A percentile compares a stretch with the other conserved stretches of the same genome.
Conservation (phyloP, 2,888 invertebrate genomes). For the Gasteruption jaculator region DNA sequence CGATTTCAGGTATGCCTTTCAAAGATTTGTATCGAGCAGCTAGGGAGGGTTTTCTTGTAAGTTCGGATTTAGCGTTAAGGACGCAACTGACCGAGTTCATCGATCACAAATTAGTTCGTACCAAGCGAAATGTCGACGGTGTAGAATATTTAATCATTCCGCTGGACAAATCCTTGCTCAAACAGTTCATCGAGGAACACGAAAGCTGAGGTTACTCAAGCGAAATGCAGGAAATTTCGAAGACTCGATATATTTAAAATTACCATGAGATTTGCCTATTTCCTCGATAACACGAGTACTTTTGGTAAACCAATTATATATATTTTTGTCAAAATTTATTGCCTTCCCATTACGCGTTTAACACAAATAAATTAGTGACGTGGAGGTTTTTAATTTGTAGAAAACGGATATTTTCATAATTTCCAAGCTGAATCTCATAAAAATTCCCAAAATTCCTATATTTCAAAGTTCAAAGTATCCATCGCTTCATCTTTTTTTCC, state of each 20-base stretch:
- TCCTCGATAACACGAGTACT: no score
- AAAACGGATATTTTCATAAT: no score
- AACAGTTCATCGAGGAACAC: slow-evolving; percentile 72
- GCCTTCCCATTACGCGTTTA: no score
- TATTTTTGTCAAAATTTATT: slow-evolving; percentile 7
- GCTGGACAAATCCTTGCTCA: slow-evolving; percentile 66
- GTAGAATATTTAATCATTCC: slow-evolving; percentile 79
- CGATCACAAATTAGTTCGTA: slow-evolving; percentile 88
- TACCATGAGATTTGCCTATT: no score
- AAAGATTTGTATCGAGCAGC: slow-evolving; percentile 81
- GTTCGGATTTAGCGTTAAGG: slow-evolving; percentile 84
- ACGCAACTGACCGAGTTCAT: slow-evolving; percentile 92
- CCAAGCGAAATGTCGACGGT: slow-evolving; percentile 75
- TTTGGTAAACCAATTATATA: no score
- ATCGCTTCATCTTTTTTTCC: no score
- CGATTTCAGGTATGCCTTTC: slow-evolving; percentile 72
- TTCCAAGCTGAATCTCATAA: no score
- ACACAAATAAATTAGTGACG: background rate
- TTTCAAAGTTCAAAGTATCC: no score
- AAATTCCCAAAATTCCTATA: no score
- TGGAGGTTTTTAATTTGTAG: background rate
- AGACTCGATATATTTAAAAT: background rate
- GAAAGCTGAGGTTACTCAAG: no score
- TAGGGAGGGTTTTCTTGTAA: slow-evolving; percentile 86
- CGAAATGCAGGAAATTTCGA: background rate